Percentiles rank a stretch among this genome's conserved stretches.
phyloP scores from a whole-genome alignment of 2,888 invertebrate species.

The Agrypnus murinus region DNA sequence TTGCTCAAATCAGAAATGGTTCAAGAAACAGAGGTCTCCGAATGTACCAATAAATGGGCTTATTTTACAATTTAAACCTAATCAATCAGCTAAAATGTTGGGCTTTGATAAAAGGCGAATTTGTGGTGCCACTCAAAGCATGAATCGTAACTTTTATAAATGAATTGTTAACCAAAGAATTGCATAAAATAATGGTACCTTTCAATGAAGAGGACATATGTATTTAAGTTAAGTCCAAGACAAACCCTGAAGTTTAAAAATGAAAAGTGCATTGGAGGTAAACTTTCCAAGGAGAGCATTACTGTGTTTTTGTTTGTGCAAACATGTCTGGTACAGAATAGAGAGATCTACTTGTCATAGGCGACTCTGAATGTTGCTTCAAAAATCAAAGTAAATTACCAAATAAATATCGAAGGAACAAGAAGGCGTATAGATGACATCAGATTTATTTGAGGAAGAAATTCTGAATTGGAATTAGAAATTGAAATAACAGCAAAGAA shows the following conservation, averaged over 20 bases:
- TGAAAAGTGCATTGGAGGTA: too few species aligned
- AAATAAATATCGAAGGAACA: not conserved
- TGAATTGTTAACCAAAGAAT: not conserved
- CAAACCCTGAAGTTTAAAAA: too few species aligned
- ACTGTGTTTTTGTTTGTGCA: too few species aligned
- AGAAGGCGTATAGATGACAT: not conserved
- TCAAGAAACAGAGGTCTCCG: not conserved
- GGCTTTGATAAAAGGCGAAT: not conserved
- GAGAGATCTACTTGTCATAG: not conserved
- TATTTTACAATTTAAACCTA: not conserved
- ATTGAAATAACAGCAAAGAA: not conserved
- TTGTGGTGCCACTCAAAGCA: not conserved
- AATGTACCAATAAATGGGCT: not conserved
- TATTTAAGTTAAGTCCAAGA: not conserved
- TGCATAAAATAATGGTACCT: not conserved
- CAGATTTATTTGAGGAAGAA: not conserved
- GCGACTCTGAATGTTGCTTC: not conserved
- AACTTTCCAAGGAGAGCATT: not conserved
- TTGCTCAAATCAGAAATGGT: not conserved
- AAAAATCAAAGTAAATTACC: conserved; percentile 5
- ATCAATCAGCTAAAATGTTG: not conserved
- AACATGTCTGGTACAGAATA: too few species aligned
- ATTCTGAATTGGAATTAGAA: not conserved
- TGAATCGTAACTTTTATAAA: not conserved
- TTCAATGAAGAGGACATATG: not conserved